Evolutionary conservation across 2,113 vertebrate species (phyloP).

Genomic region (Galeopterus variegatus): DNA sequence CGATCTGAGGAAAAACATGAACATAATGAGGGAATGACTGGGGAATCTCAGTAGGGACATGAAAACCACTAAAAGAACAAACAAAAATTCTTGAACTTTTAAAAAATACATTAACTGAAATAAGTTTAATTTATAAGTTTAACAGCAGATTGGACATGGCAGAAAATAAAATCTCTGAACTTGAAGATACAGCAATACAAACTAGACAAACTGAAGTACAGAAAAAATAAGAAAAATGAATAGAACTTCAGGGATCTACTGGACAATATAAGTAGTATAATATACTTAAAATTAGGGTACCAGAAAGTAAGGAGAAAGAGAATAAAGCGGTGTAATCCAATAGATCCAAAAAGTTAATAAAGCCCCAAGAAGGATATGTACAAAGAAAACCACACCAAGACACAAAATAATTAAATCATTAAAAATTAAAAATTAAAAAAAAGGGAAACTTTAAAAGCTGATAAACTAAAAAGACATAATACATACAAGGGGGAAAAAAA

Average conservation of each 20-base stretch:
- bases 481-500: not conserved
- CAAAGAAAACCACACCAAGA: not conserved
- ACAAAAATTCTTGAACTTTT: slow-evolving; percentile 58
- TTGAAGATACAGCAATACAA: not conserved
- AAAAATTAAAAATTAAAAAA: not conserved
- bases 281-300: not conserved
- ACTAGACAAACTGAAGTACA: not conserved
- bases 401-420: not conserved
- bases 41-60: not conserved
- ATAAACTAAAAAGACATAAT: not conserved
- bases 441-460: not conserved
- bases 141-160: not conserved
- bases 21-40: not conserved
- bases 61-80: slow-evolving; percentile 40
- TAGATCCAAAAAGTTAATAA: not conserved
- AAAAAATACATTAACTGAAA: not conserved
- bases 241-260: not conserved
- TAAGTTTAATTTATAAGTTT: slow-evolving; percentile 23
- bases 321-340: not conserved
- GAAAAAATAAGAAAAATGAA: not conserved
- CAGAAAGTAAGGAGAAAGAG: not conserved
- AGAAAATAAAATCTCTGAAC: not conserved
- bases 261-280: not conserved
- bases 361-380: not conserved
- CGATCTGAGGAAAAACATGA: slow-evolving; percentile 25